Evolutionary conservation across 2,888 invertebrate species (phyloP).

Genomic region (Tanypteryx hageni): DNA sequence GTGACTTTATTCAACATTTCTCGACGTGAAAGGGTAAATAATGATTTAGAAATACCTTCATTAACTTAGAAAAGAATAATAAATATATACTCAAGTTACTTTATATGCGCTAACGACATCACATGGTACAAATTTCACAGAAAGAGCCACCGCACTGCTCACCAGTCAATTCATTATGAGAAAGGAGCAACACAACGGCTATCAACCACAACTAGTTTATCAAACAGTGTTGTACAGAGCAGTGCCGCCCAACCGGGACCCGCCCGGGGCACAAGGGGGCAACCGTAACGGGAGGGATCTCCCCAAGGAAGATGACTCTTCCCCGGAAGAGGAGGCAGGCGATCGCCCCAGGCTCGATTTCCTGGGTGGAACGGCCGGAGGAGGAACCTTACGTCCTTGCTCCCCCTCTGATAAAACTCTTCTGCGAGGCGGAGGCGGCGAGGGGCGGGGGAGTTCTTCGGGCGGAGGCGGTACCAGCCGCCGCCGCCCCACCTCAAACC

Average conservation of each 20-base stretch:
- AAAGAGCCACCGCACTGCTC: conserved; percentile 31
- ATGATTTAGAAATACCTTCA: not conserved
- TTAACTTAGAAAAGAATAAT: not conserved
- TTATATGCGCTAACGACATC: conserved; percentile 10
- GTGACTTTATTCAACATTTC: not conserved
- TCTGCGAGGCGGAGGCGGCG: conserved; percentile 68
- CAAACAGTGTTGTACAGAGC: conserved; percentile 56
- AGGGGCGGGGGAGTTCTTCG: conserved; percentile 67
- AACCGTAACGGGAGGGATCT: conserved; percentile 48
- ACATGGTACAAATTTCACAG: conserved; percentile 32
- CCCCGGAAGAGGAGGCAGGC: conserved; percentile 28
- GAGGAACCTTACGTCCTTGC: conserved; percentile 70
- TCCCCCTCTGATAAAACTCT: conserved; percentile 68
- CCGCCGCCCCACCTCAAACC: conserved; percentile 80
- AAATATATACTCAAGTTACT: not conserved
- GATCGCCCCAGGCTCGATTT: conserved; percentile 72
- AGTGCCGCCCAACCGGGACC: conserved; percentile 55
- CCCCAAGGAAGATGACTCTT: conserved; percentile 20
- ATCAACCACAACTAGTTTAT: conserved; percentile 45
- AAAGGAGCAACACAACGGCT: conserved; percentile 51
- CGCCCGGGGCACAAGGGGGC: conserved; percentile 51
- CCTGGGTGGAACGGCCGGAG: conserved; percentile 72
- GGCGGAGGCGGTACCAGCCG: conserved; percentile 60
- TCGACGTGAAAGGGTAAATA: not conserved
- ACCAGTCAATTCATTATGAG: conserved; percentile 40